A percentile compares a stretch with the other conserved stretches of the same genome.
phyloP scores from a whole-genome alignment of 2,888 invertebrate species.

The Steinernema scapterisci region DNA sequence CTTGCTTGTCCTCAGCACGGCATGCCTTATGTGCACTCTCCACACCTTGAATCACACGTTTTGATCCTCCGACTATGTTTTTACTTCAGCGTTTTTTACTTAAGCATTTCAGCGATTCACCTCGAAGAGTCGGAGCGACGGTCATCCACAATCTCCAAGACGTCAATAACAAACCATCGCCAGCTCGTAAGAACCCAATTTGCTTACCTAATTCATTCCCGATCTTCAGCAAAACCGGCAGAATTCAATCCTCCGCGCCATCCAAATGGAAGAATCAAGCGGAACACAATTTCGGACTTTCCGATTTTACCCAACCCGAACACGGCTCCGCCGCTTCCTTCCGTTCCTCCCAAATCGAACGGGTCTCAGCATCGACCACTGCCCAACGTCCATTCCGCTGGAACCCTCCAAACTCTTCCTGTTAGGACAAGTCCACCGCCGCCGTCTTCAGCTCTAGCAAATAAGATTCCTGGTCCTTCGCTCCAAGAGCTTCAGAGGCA shows the following conservation, averaged over 20 bases:
- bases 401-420: not conserved
- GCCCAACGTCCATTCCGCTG: conserved; percentile 8
- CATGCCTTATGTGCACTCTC: no score
- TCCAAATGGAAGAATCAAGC: not conserved
- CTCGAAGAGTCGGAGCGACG: not conserved
- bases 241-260: not conserved
- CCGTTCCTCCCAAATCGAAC: conserved; percentile 5
- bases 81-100: not conserved
- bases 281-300: conserved; percentile 26
- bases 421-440: no score
- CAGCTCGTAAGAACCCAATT: not conserved
- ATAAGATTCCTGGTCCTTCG: not conserved
- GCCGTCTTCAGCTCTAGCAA: not conserved
- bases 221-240: not conserved
- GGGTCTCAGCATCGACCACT: not conserved
- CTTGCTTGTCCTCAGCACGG: no score
- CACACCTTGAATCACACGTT: no score
- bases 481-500: not conserved
- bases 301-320: not conserved
- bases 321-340: not conserved
- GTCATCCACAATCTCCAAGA: conserved; percentile 17
- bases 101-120: conserved; percentile 9
- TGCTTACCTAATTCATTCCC: no score
- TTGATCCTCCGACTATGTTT: no score
- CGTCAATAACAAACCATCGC: not conserved